Percentiles rank a stretch among this genome's conserved stretches.
These are phyloP conservation scores for Nipponacmea schrenckii DNA, from an alignment of 2,888 invertebrate species.

Conservation along the genomic window DNA sequence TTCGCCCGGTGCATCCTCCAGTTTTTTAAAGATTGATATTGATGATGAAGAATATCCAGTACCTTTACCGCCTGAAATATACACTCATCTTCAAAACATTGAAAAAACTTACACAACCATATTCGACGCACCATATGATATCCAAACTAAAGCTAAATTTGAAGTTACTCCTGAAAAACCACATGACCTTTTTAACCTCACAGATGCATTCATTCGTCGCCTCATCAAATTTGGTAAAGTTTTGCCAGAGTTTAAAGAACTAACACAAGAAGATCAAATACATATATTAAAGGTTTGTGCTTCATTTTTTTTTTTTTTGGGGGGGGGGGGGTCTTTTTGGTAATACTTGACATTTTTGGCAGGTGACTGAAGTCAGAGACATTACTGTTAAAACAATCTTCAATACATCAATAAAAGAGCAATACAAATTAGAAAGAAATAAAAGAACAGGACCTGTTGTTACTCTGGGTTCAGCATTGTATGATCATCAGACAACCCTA, in stretches of 20 bases:
- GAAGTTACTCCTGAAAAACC: conserved; percentile 47
- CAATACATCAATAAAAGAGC: too few relatives aligned
- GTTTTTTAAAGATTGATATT: not conserved
- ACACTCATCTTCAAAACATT: conserved; percentile 22
- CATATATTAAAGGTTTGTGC: conserved; percentile 76
- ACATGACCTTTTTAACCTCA: conserved; percentile 59
- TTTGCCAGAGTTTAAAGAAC: conserved; percentile 83
- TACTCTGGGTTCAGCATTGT: too few relatives aligned
- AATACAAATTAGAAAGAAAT: too few relatives aligned
- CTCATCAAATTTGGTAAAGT: conserved; percentile 73
- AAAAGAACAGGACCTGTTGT: too few relatives aligned
- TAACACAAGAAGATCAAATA: conserved; percentile 94
- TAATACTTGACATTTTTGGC: not conserved
- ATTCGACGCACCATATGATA: conserved; percentile 53
- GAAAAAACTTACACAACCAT: conserved; percentile 29
- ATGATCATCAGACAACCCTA: too few relatives aligned
- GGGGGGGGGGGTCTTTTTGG: not conserved
- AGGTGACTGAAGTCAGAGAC: too few relatives aligned
- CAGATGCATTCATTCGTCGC: conserved; percentile 76
- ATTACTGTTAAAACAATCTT: too few relatives aligned
- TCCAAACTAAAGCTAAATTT: conserved; percentile 45
- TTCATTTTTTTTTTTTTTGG: not conserved
- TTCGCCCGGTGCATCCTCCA: conserved; percentile 18
- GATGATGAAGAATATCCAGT: conserved; percentile 24
- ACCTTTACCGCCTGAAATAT: conserved; percentile 29